A percentile compares a stretch with the other conserved stretches of the same genome.
Conservation (phyloP, 2,113 vertebrate genomes). For the Xiphorhynchus elegans region DNA sequence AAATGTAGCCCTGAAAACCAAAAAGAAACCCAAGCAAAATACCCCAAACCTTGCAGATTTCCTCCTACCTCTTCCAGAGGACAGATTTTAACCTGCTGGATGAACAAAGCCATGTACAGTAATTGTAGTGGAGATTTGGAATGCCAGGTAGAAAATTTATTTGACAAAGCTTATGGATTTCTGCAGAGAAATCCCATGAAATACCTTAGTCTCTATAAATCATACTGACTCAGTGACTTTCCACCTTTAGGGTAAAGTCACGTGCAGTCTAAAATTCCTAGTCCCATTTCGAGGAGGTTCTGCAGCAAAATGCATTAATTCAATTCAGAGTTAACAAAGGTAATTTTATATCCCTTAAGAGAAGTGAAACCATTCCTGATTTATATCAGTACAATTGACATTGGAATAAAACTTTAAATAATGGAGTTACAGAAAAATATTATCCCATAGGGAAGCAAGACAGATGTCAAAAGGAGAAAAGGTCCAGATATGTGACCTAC, state of each 20-base stretch:
- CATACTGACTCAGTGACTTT: background rate
- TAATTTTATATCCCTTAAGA: background rate
- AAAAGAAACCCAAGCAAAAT: background rate
- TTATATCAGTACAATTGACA: background rate
- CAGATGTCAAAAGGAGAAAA: background rate
- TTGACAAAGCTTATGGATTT: conserved; percentile 31
- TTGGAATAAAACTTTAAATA: background rate
- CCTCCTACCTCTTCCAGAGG: background rate
- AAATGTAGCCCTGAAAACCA: background rate
- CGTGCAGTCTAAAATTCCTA: background rate
- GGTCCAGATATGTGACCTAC: background rate
- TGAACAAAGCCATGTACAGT: background rate
- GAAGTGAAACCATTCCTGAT: background rate
- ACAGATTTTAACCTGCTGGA: background rate
- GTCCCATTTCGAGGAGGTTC: background rate
- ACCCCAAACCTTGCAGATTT: background rate
- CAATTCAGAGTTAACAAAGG: background rate
- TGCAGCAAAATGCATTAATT: background rate
- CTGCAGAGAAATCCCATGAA: conserved; percentile 22
- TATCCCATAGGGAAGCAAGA: background rate
- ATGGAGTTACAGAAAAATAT: background rate
- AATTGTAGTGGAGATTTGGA: background rate
- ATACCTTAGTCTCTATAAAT: background rate
- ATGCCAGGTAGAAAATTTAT: conserved; percentile 11
- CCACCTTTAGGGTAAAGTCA: background rate